These are phyloP conservation scores for Ctenomys sociabilis DNA, from an alignment of 2,113 vertebrate species.

Conservation along the genomic window DNA sequence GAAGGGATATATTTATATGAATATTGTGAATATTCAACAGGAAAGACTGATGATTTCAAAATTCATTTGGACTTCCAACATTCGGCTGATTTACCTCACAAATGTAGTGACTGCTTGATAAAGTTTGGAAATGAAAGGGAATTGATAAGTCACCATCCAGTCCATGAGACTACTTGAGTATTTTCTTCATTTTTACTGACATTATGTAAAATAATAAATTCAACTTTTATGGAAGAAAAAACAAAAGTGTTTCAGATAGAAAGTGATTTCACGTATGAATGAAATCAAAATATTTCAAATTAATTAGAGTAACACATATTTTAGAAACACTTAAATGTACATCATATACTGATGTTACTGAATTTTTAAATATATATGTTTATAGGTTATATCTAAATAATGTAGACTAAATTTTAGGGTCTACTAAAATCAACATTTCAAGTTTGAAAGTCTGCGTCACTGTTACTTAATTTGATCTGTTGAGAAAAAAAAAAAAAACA, in stretches of 20 bases:
- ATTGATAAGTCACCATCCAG: too few species aligned
- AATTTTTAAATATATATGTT: neutral
- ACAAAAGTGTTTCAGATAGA: neutral
- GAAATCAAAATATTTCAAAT: constrained; percentile 9
- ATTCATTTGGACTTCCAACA: too few species aligned
- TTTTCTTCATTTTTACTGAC: too few species aligned
- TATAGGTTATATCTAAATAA: constrained; percentile 24
- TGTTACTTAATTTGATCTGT: constrained; percentile 14
- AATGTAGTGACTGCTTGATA: too few species aligned
- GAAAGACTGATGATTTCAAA: too few species aligned
- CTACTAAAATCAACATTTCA: neutral
- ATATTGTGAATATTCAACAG: too few species aligned
- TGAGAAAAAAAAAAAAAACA: neutral
- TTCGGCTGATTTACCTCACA: too few species aligned
- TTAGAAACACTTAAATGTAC: neutral
- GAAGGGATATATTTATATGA: too few species aligned
- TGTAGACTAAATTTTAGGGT: neutral
- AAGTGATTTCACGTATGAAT: neutral
- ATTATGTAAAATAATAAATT: too few species aligned
- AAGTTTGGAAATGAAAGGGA: too few species aligned
- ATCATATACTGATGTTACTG: neutral
- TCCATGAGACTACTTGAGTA: too few species aligned
- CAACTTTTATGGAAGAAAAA: too few species aligned
- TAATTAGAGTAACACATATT: neutral
- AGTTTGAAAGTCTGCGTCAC: constrained; percentile 10